A percentile compares a stretch with the other conserved stretches of the same genome.
Evolutionary conservation across 2,797 vertebrate genomes (phyloP).

Genomic region (Clamator glandarius): DNA sequence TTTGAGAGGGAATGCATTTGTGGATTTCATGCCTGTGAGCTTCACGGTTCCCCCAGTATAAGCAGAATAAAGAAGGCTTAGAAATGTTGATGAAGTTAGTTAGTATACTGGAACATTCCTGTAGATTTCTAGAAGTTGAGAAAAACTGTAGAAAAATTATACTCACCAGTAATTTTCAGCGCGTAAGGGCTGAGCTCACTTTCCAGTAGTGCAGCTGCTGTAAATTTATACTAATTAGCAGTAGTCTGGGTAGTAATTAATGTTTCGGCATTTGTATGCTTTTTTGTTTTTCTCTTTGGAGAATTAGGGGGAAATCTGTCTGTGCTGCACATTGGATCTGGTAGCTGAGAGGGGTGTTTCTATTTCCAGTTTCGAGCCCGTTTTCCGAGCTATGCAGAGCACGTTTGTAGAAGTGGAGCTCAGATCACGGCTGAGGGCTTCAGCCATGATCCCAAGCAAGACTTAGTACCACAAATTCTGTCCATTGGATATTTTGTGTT

Average conservation of each 20-base stretch:
- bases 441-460: not conserved
- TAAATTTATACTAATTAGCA: conserved; percentile 60
- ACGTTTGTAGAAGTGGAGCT: not conserved
- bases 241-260: conserved; percentile 26
- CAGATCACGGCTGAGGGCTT: not conserved
- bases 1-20: not conserved
- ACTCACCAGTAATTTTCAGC: conserved; percentile 21
- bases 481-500: not conserved
- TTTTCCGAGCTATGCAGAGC: not conserved
- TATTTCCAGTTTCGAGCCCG: not conserved
- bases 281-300: conserved; percentile 48
- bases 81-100: conserved; percentile 52
- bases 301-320: conserved; percentile 7
- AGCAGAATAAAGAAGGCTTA: conserved; percentile 63
- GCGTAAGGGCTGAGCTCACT: conserved; percentile 48
- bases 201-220: conserved; percentile 60
- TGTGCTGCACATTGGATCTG: not conserved
- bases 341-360: not conserved
- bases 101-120: conserved; percentile 47
- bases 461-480: not conserved
- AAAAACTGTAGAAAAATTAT: conserved; percentile 36
- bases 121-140: not conserved
- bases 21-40: conserved; percentile 31
- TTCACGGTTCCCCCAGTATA: not conserved
- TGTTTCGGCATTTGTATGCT: conserved; percentile 18